These are phyloP conservation scores for Diabrotica balteata DNA, from an alignment of 2,888 invertebrate species.

Conservation along the genomic window DNA sequence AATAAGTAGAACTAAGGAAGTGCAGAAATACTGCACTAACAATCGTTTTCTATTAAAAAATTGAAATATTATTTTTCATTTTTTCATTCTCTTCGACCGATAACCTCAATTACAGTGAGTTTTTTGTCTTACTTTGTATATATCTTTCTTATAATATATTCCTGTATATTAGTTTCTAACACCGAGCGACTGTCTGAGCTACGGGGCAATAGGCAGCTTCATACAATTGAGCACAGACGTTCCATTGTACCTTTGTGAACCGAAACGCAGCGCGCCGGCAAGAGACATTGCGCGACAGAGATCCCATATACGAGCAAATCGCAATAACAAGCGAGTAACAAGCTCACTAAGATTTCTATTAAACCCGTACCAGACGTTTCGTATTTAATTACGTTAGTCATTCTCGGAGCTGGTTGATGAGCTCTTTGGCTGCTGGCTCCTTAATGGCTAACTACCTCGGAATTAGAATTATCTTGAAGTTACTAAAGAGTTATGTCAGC, in stretches of 20 bases:
- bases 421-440: background rate
- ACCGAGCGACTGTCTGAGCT: background rate
- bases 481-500: conserved; percentile 3
- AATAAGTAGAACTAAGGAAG: too few relatives aligned
- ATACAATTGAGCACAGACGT: conserved; percentile 1
- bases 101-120: too few relatives aligned
- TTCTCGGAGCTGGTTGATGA: conserved; percentile 8
- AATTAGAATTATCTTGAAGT: conserved; percentile 6
- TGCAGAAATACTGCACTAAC: too few relatives aligned
- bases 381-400: conserved; percentile 7
- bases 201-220: conserved; percentile 1
- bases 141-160: too few relatives aligned
- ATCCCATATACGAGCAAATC: background rate
- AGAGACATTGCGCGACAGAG: background rate
- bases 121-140: too few relatives aligned
- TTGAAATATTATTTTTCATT: too few relatives aligned
- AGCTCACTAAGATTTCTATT: conserved; percentile 9
- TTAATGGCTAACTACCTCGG: conserved; percentile 2
- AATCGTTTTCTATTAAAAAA: too few relatives aligned
- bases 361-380: conserved; percentile 12
- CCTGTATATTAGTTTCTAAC: too few relatives aligned
- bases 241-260: background rate
- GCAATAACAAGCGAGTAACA: conserved; percentile 4
- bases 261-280: background rate
- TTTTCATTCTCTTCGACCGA: too few relatives aligned